A percentile compares a stretch with the other conserved stretches of the same genome.
Conservation (phyloP, 1,140 invertebrate genomes). For the Drosophila kanapiae region DNA sequence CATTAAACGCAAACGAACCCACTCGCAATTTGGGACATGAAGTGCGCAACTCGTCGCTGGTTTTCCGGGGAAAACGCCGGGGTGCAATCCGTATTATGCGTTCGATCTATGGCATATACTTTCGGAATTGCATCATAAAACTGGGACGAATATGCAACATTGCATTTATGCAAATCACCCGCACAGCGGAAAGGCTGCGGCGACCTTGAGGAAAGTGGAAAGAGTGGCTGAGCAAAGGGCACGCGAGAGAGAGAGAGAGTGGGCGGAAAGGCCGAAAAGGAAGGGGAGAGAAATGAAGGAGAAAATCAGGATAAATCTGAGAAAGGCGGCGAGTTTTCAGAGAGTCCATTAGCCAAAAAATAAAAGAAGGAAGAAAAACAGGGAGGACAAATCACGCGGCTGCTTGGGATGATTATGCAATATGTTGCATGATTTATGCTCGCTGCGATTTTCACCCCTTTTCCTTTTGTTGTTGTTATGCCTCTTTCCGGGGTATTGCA, state of each 20-base stretch:
- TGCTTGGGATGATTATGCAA: constrained; percentile 80
- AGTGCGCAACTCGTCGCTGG: constrained; percentile 46
- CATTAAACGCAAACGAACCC: constrained; percentile 47
- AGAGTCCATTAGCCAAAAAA: constrained; percentile 26
- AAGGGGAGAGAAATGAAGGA: not conserved
- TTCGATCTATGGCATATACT: constrained; percentile 5
- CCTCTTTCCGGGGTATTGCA: constrained; percentile 33
- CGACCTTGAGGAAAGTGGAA: constrained; percentile 25
- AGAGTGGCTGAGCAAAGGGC: not conserved
- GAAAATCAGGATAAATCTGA: constrained; percentile 1
- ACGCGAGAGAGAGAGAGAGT: not conserved
- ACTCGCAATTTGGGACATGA: constrained; percentile 40
- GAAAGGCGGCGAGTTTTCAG: not conserved
- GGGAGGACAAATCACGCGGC: constrained; percentile 38
- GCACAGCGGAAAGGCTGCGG: constrained; percentile 17
- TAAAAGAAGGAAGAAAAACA: not conserved
- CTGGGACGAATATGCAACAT: constrained; percentile 60
- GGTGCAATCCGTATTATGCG: not conserved
- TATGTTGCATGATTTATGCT: constrained; percentile 84
- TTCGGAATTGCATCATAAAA: constrained; percentile 76
- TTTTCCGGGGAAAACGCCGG: constrained; percentile 57
- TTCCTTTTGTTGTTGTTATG: constrained; percentile 21
- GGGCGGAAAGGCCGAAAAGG: constrained; percentile 1
- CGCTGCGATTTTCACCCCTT: constrained; percentile 57
- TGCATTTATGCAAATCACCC: constrained; percentile 69